These are phyloP conservation scores for Ectemnius cavifrons DNA, from an alignment of 2,888 invertebrate genomes.

Conservation along the genomic window DNA sequence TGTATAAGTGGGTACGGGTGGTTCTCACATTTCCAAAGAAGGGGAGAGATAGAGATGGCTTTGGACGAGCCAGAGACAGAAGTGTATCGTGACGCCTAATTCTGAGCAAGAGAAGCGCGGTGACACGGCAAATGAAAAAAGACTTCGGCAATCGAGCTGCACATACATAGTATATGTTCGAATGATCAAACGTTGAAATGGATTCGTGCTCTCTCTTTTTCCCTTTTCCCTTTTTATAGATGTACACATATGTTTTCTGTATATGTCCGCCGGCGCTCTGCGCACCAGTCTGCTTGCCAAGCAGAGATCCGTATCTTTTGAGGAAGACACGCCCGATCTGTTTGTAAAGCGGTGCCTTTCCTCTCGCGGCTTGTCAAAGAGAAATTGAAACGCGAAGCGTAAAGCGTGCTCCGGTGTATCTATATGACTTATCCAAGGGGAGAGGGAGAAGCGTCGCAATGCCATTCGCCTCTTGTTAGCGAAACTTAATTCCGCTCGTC, in stretches of 20 bases:
- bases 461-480: slow-evolving; percentile 34
- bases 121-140: neutral
- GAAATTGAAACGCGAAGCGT: slow-evolving; percentile 48
- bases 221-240: too few relatives aligned
- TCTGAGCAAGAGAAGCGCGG: neutral
- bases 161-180: too few relatives aligned
- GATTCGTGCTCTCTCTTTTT: neutral
- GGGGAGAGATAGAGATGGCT: neutral
- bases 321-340: slow-evolving; percentile 5
- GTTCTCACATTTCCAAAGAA: too few relatives aligned
- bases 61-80: neutral
- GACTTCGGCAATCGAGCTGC: neutral
- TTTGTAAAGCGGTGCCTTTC: slow-evolving; percentile 15
- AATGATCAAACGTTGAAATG: neutral
- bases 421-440: slow-evolving; percentile 33
- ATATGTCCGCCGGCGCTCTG: too few relatives aligned
- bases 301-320: slow-evolving; percentile 9
- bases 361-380: slow-evolving; percentile 43
- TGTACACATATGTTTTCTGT: too few relatives aligned
- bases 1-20: too few relatives aligned
- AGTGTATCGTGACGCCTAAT: neutral
- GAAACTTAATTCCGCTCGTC: slow-evolving; percentile 47
- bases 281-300: neutral
- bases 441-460: slow-evolving; percentile 23
- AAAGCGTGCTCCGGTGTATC: slow-evolving; percentile 33